These are phyloP conservation scores for Nothura maculosa DNA, from an alignment of 2,797 vertebrate genomes.

Conservation along the genomic window DNA sequence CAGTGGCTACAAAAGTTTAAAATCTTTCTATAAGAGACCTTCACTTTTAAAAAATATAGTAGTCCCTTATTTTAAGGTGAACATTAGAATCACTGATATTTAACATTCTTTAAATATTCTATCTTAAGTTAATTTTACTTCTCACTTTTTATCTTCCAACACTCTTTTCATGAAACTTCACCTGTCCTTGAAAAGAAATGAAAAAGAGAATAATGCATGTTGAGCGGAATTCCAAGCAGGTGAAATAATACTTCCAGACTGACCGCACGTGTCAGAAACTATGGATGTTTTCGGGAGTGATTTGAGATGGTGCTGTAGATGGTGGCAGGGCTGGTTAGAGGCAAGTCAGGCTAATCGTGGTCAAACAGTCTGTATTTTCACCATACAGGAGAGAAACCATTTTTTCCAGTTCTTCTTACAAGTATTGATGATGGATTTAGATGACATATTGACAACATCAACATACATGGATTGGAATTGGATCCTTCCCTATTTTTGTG, in stretches of 20 bases:
- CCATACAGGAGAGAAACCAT: not conserved
- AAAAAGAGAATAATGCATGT: not conserved
- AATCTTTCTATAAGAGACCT: not conserved
- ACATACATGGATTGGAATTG: not conserved
- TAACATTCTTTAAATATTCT: not conserved
- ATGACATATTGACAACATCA: not conserved
- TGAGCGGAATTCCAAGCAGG: not conserved
- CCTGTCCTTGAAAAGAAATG: not conserved
- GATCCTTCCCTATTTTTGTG: not conserved
- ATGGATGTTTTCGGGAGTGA: not conserved
- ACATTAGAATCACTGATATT: not conserved
- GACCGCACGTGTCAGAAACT: not conserved
- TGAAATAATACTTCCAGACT: not conserved
- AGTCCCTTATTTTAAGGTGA: not conserved
- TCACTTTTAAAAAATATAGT: not conserved
- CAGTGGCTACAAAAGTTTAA: not conserved
- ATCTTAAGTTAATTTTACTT: not conserved
- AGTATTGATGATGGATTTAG: not conserved
- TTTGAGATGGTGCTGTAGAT: not conserved
- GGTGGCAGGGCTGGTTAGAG: not conserved
- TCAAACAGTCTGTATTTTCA: not conserved
- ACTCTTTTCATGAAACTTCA: not conserved
- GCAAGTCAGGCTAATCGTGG: not conserved
- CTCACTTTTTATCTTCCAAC: not conserved
- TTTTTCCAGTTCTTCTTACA: not conserved